Evolutionary conservation across 1,140 invertebrate species (phyloP), one percentile per base, ranked within the genome.

Genomic region (Philotrypesis tridentata): DNA sequence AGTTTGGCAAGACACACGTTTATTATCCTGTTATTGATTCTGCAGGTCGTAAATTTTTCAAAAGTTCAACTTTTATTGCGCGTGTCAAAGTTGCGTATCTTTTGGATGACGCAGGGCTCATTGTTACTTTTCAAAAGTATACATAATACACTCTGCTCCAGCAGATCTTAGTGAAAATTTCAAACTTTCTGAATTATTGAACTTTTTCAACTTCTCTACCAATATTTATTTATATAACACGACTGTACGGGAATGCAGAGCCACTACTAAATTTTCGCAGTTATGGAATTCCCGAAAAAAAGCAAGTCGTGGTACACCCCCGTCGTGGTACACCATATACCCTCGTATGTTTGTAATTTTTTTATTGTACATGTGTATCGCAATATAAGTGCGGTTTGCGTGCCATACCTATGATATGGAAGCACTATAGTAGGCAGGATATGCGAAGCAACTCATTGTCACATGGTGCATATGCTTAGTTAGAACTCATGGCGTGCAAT

Each of bases 361-460:
- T 67, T 67, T 67, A 37, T 9, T 9, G 33, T 37, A 37, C 1
- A 1, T 8, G 25, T 12, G 4, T 17, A 31, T 8, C 8, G 63
- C 63, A 21, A 31, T 11, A 27, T 11, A 67, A 37, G 4, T 5
- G 63, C 63, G 63, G 63, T 67, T 67, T 67, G 23, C 12, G 23
- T 27, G 9, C n/a, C 61, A 63, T 25, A 3, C n/a, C 6, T 55
- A 55, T 17, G 12, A 4, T 1, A 1, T 43, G 40, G 1, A 55
- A 14, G 21, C 6, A 21, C 67, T 12, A 29, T n/a, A 27, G 65
- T 40, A 21, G 65, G 21, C 25, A 9, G n/a, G 14, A 27, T 48
- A 11, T 25, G n/a, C n/a, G 61, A 48, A 68, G 48, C 72, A 72
- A 63, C 70, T 72, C 31, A 73, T 80, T 80, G 68, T 80, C 55